These are phyloP conservation scores for Micronisus gabar DNA, from an alignment of 2,113 vertebrate species.

Conservation along the genomic window DNA sequence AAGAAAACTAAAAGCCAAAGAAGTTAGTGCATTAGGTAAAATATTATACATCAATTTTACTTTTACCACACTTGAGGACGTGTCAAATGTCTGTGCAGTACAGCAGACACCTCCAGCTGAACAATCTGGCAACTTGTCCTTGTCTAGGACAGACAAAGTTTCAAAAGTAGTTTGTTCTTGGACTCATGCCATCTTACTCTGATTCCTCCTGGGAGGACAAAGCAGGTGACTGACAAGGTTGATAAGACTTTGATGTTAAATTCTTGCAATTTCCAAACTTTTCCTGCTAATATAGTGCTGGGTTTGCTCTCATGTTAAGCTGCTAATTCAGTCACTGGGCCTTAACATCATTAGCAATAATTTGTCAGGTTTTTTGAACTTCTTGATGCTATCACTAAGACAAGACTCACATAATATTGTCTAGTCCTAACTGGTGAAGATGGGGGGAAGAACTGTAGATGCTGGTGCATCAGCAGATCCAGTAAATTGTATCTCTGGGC, in stretches of 20 bases:
- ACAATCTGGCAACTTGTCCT: background rate
- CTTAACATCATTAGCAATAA: background rate
- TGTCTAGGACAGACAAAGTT: background rate
- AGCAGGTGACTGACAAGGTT: conserved; percentile 1
- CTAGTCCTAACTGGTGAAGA: background rate
- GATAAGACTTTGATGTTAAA: background rate
- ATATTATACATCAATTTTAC: background rate
- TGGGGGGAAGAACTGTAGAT: background rate
- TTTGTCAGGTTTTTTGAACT: background rate
- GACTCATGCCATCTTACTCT: background rate
- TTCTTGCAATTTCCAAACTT: background rate
- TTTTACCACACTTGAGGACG: background rate
- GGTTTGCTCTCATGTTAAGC: background rate
- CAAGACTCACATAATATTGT: background rate
- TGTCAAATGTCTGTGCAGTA: background rate
- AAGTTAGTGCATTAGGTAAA: background rate
- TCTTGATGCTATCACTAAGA: background rate
- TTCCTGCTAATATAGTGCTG: background rate
- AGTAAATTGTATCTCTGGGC: background rate
- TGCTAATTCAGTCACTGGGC: background rate
- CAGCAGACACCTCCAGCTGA: conserved; percentile 3
- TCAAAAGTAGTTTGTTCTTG: background rate
- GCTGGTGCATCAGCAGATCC: background rate
- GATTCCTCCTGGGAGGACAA: background rate
- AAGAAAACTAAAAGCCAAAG: background rate